Conservation (phyloP, 1,140 invertebrate species). For the Aphelenchoides avenae region DNA sequence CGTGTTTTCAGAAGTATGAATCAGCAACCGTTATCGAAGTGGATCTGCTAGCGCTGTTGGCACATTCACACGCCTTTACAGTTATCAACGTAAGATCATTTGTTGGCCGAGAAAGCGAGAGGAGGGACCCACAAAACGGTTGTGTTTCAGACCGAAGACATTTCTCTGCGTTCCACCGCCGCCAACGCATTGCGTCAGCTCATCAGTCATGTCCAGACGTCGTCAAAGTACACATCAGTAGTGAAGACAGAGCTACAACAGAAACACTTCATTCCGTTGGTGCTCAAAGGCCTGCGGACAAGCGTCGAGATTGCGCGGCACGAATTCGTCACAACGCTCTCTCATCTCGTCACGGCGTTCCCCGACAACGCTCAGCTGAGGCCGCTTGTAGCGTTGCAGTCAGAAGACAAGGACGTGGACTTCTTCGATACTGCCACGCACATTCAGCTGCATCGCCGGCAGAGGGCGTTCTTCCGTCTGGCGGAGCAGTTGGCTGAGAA, state of each 20-base stretch:
- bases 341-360: constrained; percentile 20
- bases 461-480: constrained; percentile 40
- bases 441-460: constrained; percentile 62
- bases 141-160: no score
- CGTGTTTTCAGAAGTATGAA: constrained; percentile 14
- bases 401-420: constrained; percentile 70
- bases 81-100: constrained; percentile 51
- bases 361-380: constrained; percentile 12
- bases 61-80: constrained; percentile 31
- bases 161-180: constrained; percentile 76
- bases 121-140: no score
- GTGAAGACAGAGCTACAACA: constrained; percentile 66
- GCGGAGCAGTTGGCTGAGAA: constrained; percentile 18
- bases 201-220: constrained; percentile 66
- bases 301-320: constrained; percentile 11
- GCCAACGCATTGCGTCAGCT: constrained; percentile 69
- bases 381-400: constrained; percentile 11
- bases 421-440: constrained; percentile 90
- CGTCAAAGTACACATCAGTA: no score
- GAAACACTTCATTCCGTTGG: constrained; percentile 29
- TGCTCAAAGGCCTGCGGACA: constrained; percentile 28
- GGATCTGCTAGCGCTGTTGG: constrained; percentile 28
- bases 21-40: neutral
- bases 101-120: no score
- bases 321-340: constrained; percentile 16